phyloP scores from a whole-genome alignment of 64 coral and sea anemone species.

The Montipora efflorescens region DNA sequence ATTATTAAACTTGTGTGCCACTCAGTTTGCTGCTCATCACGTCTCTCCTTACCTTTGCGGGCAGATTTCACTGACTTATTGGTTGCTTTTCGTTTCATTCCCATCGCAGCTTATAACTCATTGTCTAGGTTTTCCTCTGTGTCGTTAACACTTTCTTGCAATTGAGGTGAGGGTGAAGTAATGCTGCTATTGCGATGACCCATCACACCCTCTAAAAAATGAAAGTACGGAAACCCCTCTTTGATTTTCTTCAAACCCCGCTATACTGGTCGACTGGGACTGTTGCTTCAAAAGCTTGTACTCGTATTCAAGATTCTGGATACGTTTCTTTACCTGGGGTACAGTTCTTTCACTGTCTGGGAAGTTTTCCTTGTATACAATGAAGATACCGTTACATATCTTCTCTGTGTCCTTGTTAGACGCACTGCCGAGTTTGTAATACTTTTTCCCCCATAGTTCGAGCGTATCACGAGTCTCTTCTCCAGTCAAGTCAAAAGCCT shows the following conservation, averaged over 20 bases:
- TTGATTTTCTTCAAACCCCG: too few relatives aligned
- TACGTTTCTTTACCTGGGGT: slow-evolving; percentile 41
- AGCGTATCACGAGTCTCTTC: slow-evolving; percentile 50
- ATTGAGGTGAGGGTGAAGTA: too few relatives aligned
- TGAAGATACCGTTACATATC: slow-evolving; percentile 26
- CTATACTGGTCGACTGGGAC: not conserved
- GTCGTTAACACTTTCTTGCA: too few relatives aligned
- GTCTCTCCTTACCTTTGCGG: too few relatives aligned
- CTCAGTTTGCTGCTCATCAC: too few relatives aligned
- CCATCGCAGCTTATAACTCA: too few relatives aligned
- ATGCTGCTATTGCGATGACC: too few relatives aligned
- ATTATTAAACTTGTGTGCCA: too few relatives aligned
- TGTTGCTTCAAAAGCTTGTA: slow-evolving; percentile 35
- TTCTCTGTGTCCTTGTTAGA: slow-evolving; percentile 14
- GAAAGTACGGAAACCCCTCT: slow-evolving; percentile 41
- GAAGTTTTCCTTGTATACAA: not conserved
- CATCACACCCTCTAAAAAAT: slow-evolving; percentile 51
- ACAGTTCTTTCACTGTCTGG: slow-evolving; percentile 23
- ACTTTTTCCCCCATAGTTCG: slow-evolving; percentile 46
- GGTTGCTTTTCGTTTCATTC: too few relatives aligned
- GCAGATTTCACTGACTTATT: too few relatives aligned
- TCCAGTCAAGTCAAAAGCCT: slow-evolving; percentile 49
- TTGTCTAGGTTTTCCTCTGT: too few relatives aligned
- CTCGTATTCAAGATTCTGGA: slow-evolving; percentile 33
- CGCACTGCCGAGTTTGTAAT: slow-evolving; percentile 35